These are phyloP conservation scores for Brachirus orientalis DNA, from an alignment of 2,113 vertebrate species.

Conservation along the genomic window DNA sequence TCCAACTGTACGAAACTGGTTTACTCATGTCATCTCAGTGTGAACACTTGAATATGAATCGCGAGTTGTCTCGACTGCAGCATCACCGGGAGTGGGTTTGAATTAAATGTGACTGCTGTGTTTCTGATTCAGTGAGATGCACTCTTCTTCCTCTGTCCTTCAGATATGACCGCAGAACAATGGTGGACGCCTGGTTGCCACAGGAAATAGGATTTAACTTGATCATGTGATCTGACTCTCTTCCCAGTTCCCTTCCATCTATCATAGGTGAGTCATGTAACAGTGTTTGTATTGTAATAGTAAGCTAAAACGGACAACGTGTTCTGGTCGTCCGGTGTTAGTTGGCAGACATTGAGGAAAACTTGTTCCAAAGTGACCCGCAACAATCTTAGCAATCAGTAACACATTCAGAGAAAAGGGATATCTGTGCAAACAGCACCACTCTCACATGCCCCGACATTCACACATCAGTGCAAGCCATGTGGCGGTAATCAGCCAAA, in stretches of 20 bases:
- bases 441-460: constrained; percentile 36
- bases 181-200: constrained; percentile 60
- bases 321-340: not conserved
- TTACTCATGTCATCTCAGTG: constrained; percentile 12
- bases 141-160: constrained; percentile 36
- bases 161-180: constrained; percentile 62
- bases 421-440: constrained; percentile 24
- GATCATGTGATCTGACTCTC: constrained; percentile 76
- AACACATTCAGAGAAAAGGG: constrained; percentile 50
- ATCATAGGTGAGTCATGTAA: constrained; percentile 71
- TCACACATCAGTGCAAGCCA: constrained; percentile 54
- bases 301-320: not conserved
- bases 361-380: constrained; percentile 12
- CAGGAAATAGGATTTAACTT: constrained; percentile 52
- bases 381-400: constrained; percentile 41
- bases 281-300: not conserved
- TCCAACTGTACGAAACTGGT: constrained; percentile 28
- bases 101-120: not conserved
- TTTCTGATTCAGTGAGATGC: not conserved
- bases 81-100: not conserved
- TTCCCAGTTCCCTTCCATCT: constrained; percentile 53
- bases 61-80: not conserved
- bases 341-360: constrained; percentile 49
- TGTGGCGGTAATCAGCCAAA: constrained; percentile 57
- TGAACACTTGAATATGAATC: constrained; percentile 27